Base-by-base conservation (phyloP, 2,888 invertebrate genomes). In the Dicranocentrus wangi region DNA sequence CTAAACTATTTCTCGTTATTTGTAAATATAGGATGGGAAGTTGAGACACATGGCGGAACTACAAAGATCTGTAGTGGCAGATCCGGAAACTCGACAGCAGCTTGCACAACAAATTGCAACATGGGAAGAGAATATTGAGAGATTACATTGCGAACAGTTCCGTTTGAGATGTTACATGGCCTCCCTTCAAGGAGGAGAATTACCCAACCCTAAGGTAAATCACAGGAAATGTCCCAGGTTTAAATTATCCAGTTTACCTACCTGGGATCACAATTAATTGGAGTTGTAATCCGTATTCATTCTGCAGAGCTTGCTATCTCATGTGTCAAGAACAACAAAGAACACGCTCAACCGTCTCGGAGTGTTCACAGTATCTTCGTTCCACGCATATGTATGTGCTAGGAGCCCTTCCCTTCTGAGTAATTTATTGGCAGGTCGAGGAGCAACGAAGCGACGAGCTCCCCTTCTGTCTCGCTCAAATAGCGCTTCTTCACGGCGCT, bases 31-130 rank as follows among this genome's bases (percentile, higher is more conserved):
- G 98, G 98, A 98, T 90, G 95, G 96, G 88, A 98, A 98, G 90
- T 91, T 98, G 90, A 96, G 96, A 89, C 97, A 98, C 89, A 98
- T 98, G 98, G 97, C 98, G n/a, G 98, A 98, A 89, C 91, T 98
- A 87, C 98, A 98, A 90, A 94, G 97, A 90, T 95, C 96, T n/a
- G 97, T 98, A 73, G 96, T 97, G 32, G 94, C 95, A 66, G 98
- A 98, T 89, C 93, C 94, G 65, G 96, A 96, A 87, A 95, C 95
- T 82, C 93, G 96, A 80, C 95, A 95, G 88, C 97, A 97, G 89
- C 94, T 98, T 85, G 94, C 94, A 87, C 94, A 94, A 87, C 98
- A 98, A 91, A 96, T 98, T 89, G 91, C 95, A 82, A 95, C 96
- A 89, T 98, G 97, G 96, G 98, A 98, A 88, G 98, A 98, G 89